Base-by-base conservation (phyloP, 2,113 vertebrate species). In the Sceloporus tristichus region DNA sequence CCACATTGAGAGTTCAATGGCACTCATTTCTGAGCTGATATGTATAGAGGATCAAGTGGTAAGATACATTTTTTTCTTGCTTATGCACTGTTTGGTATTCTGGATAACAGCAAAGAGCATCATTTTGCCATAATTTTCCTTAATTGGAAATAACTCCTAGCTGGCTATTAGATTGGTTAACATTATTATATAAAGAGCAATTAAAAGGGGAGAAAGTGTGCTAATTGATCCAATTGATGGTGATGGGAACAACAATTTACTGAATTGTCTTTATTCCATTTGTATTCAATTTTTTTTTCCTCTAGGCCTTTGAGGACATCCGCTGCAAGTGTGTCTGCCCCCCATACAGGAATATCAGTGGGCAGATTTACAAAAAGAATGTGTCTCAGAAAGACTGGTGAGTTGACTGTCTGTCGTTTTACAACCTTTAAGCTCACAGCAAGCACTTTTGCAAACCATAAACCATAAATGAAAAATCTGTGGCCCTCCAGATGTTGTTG, bases 311-410 rank as follows among this genome's bases (percentile, higher is more conserved):
- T 0, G 98, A 98, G 96, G 98, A 99, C 92, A 98, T 98, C 76
- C 98, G 98, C 87, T 99, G 98, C 96, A 99, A 99, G 92, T 99
- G 98, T 92, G 98, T 98, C 96, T 99, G 98, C 68, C 98, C 98
- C 1, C 98, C 98, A 0, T 99, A 99, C 85, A 97, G 98, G 88
- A 98, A 99, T 94, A 97, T 98, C 95, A 98, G 97, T 0, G 98
- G 98, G 13, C 97, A 99, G 87, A 98, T 99, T 80, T 99, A 99
- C 94, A 99, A 98, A 94, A 97, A 97, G 93, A 99, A 99, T 59
- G 98, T 98, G 62, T 97, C 97, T 0, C 98, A 99, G 96, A 99
- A 99, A 94, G 98, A 99, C 93, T 99, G 98, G 98, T 99, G 94
- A 98, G 98, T 80, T 34, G 1, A 23, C 38, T 34, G 42, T 1